Percentiles rank a stretch among this genome's conserved stretches.
Evolutionary conservation across 1,140 invertebrate species (phyloP).

Genomic region (Holotrichia oblita): DNA sequence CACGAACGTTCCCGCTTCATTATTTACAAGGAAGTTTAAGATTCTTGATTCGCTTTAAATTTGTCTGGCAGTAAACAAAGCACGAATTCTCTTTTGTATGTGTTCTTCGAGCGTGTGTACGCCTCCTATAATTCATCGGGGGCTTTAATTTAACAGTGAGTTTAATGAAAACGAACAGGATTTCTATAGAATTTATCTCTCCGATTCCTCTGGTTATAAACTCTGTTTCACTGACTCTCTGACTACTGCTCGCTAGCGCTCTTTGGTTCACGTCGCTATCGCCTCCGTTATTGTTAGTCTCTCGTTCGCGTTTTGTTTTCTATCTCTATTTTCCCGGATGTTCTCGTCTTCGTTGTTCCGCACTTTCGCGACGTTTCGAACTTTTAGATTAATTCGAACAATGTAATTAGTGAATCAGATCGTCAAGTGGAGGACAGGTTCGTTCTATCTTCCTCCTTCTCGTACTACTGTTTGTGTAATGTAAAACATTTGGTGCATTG

Average conservation of each 20-base stretch:
- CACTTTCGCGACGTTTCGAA: slow-evolving; percentile 6
- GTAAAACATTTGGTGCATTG: too few relatives aligned
- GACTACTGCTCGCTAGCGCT: background rate
- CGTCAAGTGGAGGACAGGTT: slow-evolving; percentile 9
- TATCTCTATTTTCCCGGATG: slow-evolving; percentile 4
- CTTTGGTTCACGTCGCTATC: background rate
- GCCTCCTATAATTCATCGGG: slow-evolving; percentile 36
- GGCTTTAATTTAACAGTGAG: slow-evolving; percentile 38
- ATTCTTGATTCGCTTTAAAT: slow-evolving; percentile 50
- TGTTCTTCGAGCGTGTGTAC: slow-evolving; percentile 27
- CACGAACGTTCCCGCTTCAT: slow-evolving; percentile 42
- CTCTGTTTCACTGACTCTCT: slow-evolving; percentile 15
- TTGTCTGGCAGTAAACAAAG: slow-evolving; percentile 52
- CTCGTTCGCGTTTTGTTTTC: background rate
- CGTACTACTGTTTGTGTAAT: too few relatives aligned
- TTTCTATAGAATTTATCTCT: slow-evolving; percentile 40
- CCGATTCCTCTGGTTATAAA: slow-evolving; percentile 28
- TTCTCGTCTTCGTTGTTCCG: background rate
- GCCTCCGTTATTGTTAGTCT: background rate
- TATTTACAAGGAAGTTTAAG: slow-evolving; percentile 52
- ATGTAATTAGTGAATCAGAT: slow-evolving; percentile 29
- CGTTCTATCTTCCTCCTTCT: background rate
- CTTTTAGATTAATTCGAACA: slow-evolving; percentile 36
- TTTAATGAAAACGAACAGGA: slow-evolving; percentile 39
- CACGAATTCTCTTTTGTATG: slow-evolving; percentile 44